These are phyloP conservation scores for Pristionchus japonicus DNA, from an alignment of 2,888 invertebrate genomes.

Conservation along the genomic window DNA sequence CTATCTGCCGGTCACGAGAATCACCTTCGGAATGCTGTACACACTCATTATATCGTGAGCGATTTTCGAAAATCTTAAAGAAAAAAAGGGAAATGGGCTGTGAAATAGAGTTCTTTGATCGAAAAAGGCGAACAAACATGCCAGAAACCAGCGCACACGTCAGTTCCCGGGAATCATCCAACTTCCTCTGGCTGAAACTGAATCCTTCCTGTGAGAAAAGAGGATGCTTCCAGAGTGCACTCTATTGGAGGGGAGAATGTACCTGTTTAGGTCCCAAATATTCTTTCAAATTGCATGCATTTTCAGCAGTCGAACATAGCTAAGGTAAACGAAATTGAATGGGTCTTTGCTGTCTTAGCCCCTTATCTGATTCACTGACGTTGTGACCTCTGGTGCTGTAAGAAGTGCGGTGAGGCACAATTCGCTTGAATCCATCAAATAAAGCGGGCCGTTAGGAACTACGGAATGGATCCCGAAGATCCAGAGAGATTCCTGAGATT, in stretches of 20 bases:
- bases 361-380: neutral
- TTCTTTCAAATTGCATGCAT: neutral
- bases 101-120: neutral
- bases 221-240: neutral
- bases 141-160: neutral
- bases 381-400: neutral
- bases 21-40: constrained; percentile 68
- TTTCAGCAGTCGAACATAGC: neutral
- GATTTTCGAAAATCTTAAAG: too few species aligned
- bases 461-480: neutral
- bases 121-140: neutral
- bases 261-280: neutral
- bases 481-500: neutral
- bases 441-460: neutral
- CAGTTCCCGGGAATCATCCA: neutral
- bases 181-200: neutral
- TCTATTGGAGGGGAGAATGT: neutral
- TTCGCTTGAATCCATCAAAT: neutral
- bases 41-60: constrained; percentile 68
- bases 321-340: neutral
- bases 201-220: neutral
- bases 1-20: constrained; percentile 64
- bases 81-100: too few species aligned
- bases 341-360: neutral
- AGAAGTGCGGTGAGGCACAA: neutral